These are phyloP conservation scores for Larimichthys polyactis DNA, from an alignment of 2,113 vertebrate genomes.

Conservation along the genomic window DNA sequence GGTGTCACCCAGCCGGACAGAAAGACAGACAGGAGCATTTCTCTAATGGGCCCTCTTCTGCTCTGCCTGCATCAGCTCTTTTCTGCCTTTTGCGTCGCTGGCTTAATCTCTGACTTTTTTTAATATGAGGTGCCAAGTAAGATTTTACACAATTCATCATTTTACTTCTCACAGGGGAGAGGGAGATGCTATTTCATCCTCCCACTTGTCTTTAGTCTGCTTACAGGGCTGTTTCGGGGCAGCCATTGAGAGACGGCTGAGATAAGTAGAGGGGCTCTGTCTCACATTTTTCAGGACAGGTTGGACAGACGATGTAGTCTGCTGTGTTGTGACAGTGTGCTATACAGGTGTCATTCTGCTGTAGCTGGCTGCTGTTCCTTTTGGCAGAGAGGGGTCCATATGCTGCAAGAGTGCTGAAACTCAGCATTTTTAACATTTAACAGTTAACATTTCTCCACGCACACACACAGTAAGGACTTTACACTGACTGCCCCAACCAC, in stretches of 20 bases:
- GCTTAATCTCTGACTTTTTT: slow-evolving; percentile 68
- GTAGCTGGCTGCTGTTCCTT: slow-evolving; percentile 11
- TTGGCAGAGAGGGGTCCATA: slow-evolving; percentile 37
- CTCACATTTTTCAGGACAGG: neutral
- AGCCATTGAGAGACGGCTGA: slow-evolving; percentile 39
- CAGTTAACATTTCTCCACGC: slow-evolving; percentile 28
- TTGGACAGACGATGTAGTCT: neutral
- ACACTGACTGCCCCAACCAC: neutral
- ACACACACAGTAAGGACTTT: slow-evolving; percentile 5
- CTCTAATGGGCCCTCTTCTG: slow-evolving; percentile 62
- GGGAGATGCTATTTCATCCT: slow-evolving; percentile 68
- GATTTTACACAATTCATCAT: slow-evolving; percentile 82
- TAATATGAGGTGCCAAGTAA: slow-evolving; percentile 74
- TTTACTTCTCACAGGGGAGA: slow-evolving; percentile 57
- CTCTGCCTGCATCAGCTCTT: slow-evolving; percentile 73
- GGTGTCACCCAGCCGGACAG: slow-evolving; percentile 65
- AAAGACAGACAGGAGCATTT: slow-evolving; percentile 57
- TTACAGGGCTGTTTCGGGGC: slow-evolving; percentile 73
- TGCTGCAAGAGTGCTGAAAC: neutral
- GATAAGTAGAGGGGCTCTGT: slow-evolving; percentile 35
- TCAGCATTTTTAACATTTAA: neutral
- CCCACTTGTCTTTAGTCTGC: slow-evolving; percentile 73
- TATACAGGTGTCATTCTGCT: slow-evolving; percentile 48
- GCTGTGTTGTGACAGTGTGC: slow-evolving; percentile 27
- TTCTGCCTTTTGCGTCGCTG: slow-evolving; percentile 53